A percentile compares a stretch with the other conserved stretches of the same genome.
Conservation (phyloP, 2,888 invertebrate species). For the Isotomurus palustris region DNA sequence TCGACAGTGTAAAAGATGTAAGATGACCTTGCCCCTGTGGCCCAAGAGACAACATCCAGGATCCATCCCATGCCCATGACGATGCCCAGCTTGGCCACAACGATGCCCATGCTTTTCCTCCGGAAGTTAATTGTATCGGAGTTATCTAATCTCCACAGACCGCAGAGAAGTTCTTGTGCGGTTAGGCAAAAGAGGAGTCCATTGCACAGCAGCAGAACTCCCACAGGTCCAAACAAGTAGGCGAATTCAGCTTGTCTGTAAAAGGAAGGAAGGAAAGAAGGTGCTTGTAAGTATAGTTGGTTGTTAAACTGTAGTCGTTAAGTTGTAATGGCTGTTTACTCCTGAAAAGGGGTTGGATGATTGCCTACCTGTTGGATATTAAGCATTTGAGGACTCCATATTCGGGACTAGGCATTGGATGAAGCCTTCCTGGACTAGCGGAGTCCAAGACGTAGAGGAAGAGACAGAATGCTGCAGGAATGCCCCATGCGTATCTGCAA, state of each 20-base stretch:
- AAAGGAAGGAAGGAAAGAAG: background rate
- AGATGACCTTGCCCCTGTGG: slow-evolving; percentile 29
- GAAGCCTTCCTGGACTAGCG: slow-evolving; percentile 32
- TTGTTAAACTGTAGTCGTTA: too few species aligned
- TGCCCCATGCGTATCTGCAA: slow-evolving; percentile 44
- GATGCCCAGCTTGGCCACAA: slow-evolving; percentile 44
- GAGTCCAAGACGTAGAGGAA: slow-evolving; percentile 39
- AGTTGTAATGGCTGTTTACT: too few species aligned
- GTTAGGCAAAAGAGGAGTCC: slow-evolving; percentile 45
- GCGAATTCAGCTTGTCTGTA: slow-evolving; percentile 42
- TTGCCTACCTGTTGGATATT: slow-evolving; percentile 42
- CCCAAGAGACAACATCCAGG: slow-evolving; percentile 43
- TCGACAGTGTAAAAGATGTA: slow-evolving; percentile 42
- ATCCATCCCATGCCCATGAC: slow-evolving; percentile 46
- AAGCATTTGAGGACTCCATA: slow-evolving; percentile 41
- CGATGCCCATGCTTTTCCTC: slow-evolving; percentile 44
- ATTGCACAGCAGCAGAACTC: slow-evolving; percentile 39
- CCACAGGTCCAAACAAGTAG: slow-evolving; percentile 44
- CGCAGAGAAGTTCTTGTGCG: slow-evolving; percentile 44
- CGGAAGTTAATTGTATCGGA: slow-evolving; percentile 43
- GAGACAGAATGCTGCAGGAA: slow-evolving; percentile 43
- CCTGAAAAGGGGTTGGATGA: too few species aligned
- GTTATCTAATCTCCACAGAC: slow-evolving; percentile 45
- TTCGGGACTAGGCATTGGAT: slow-evolving; percentile 42
- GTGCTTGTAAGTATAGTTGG: background rate